A percentile compares a stretch with the other conserved stretches of the same genome.
Conservation (phyloP, 2,888 invertebrate genomes). For the Stenurella melanura region DNA sequence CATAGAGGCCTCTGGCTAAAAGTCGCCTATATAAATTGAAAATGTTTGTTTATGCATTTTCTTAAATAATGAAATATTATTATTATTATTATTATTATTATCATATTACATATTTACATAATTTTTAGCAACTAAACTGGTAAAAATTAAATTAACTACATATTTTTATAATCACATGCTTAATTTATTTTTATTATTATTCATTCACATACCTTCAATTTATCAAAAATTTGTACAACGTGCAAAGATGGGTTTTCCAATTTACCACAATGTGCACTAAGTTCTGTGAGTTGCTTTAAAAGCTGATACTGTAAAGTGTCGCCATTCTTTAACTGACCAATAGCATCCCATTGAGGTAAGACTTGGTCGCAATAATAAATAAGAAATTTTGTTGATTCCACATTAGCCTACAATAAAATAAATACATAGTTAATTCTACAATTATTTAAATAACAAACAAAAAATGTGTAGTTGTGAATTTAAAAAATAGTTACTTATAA, state of each 20-base stretch:
- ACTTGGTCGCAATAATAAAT: slow-evolving; percentile 90
- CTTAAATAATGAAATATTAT: too few relatives aligned
- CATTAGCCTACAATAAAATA: slow-evolving; percentile 81
- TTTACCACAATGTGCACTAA: slow-evolving; percentile 85
- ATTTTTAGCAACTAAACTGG: too few relatives aligned
- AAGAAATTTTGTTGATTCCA: slow-evolving; percentile 90
- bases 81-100: too few relatives aligned
- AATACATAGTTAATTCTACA: slow-evolving; percentile 16
- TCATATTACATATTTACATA: too few relatives aligned
- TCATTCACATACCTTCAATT: slow-evolving; percentile 80
- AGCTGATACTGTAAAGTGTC: slow-evolving; percentile 85
- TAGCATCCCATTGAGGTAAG: slow-evolving; percentile 82
- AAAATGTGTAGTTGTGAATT: too few relatives aligned
- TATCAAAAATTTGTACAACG: slow-evolving; percentile 85
- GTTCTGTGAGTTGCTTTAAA: slow-evolving; percentile 90
- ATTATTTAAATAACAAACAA: slow-evolving; percentile 27
- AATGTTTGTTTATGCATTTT: too few relatives aligned
- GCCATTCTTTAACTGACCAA: slow-evolving; percentile 77
- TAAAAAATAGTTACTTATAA: too few relatives aligned
- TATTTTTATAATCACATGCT: too few relatives aligned
- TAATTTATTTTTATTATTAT: too few relatives aligned
- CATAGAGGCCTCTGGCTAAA: too few relatives aligned
- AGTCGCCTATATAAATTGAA: too few relatives aligned
- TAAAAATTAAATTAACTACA: too few relatives aligned
- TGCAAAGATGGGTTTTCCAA: slow-evolving; percentile 84